Conservation (phyloP, 2,113 vertebrate genomes). For the Corythornis cristatus region DNA sequence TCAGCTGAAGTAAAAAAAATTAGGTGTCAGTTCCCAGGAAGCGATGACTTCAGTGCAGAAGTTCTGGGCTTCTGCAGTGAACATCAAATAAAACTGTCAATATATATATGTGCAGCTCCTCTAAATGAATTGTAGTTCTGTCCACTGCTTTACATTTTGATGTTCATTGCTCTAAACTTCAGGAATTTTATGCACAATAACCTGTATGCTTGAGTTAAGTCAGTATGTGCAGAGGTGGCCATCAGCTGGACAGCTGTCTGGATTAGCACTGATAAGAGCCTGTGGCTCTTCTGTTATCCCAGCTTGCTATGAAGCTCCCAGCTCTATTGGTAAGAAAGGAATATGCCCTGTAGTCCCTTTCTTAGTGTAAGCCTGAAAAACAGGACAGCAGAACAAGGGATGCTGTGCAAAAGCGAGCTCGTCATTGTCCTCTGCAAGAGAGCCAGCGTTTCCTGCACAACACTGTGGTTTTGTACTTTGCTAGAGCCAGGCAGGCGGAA, state of each 20-base stretch:
- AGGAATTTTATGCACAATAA: background rate
- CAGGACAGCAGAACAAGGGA: background rate
- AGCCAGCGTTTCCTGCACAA: background rate
- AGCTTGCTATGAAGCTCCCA: background rate
- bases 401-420: background rate
- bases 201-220: background rate
- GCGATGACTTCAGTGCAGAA: background rate
- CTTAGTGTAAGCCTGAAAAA: background rate
- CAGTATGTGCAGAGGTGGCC: background rate
- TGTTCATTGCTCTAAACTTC: background rate
- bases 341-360: background rate
- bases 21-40: background rate
- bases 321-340: background rate
- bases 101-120: background rate
- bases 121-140: background rate
- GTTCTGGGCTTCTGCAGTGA: background rate
- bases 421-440: background rate
- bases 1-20: background rate
- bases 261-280: background rate
- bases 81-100: background rate
- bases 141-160: background rate
- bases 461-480: constrained; percentile 2
- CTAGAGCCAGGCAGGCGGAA: constrained; percentile 1
- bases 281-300: background rate
- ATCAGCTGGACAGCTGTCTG: background rate